phyloP scores from a whole-genome alignment of 2,888 invertebrate species.

The Reticulitermes lucifugus region DNA sequence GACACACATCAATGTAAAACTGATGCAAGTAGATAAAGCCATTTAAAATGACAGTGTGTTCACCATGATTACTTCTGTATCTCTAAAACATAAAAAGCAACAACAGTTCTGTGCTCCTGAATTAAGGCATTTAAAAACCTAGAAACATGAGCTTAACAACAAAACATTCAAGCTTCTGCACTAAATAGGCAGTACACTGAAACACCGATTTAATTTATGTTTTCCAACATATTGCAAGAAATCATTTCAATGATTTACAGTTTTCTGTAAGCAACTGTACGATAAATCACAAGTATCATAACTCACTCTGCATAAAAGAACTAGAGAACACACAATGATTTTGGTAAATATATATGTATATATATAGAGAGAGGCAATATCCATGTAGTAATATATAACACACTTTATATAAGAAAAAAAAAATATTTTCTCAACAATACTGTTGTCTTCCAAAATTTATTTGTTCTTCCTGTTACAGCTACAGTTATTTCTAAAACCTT shows the following conservation, averaged over 20 bases:
- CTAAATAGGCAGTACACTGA: slow-evolving; percentile 26
- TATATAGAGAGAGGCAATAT: slow-evolving; percentile 24
- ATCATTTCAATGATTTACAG: slow-evolving; percentile 22
- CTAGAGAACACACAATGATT: slow-evolving; percentile 42
- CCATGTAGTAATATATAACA: slow-evolving; percentile 35
- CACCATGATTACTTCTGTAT: slow-evolving; percentile 21
- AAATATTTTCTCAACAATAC: slow-evolving; percentile 7
- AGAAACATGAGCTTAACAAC: slow-evolving; percentile 34
- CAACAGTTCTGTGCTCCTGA: slow-evolving; percentile 11
- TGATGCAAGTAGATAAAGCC: slow-evolving; percentile 27
- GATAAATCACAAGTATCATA: slow-evolving; percentile 30
- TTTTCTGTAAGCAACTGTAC: slow-evolving; percentile 35
- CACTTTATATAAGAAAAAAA: slow-evolving; percentile 24
- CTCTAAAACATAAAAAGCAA: slow-evolving; percentile 29
- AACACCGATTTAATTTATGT: slow-evolving; percentile 32
- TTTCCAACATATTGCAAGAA: slow-evolving; percentile 24
- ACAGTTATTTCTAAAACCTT: slow-evolving; percentile 24
- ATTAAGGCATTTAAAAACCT: slow-evolving; percentile 24
- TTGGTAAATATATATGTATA: slow-evolving; percentile 19
- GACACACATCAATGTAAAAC: slow-evolving; percentile 28
- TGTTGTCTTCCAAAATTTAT: not conserved
- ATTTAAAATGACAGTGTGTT: slow-evolving; percentile 23
- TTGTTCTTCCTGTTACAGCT: slow-evolving; percentile 9
- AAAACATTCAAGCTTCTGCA: slow-evolving; percentile 36
- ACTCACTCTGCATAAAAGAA: slow-evolving; percentile 38